Base-by-base conservation (phyloP, 2,888 invertebrate species). In the Eudasyphora cyanicolor region DNA sequence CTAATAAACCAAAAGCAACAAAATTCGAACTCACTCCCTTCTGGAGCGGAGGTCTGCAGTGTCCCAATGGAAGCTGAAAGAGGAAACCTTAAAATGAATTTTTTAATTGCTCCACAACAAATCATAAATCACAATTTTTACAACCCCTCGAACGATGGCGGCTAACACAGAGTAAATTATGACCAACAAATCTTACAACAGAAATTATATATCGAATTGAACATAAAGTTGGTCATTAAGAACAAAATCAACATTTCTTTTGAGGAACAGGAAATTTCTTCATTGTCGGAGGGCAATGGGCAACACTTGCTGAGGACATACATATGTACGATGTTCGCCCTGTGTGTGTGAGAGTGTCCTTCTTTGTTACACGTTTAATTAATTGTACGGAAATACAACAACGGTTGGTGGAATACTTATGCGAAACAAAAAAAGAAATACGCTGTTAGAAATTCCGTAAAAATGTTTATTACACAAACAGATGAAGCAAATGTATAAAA, bases 121-220 rank as follows among this genome's bases (percentile, higher is more conserved):
- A 75, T 70, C 71, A 76, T 82, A 82, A 79, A 79, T 82, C 75
- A 82, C 54, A 74, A 71, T 67, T 64, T 70, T 82, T 77, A 82
- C 60, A 74, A 42, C 14, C 74, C 14, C 42, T 7, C 57, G 8
- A 14, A 12, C 27, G 45, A 45, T 0, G 2, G 60, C 27, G 19
- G 49, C 24, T n/a, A 24, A 35, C 69, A 75, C 29, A 69, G 45
- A 69, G 45, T 19, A 67, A 70, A 27, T 29, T 24, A 17, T 17
- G 35, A 35, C 64, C 38, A 69, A 45, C 24, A 78, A 82, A 67
- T 79, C 29, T 62, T 60, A 70, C 54, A 42, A 35, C 29, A n/a
- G 12, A 54, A 76, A 76, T 71, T 51, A 78, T 78, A n/a, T n/a
- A 82, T 82, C 75, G 71, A 79, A 76, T 71, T 82, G 45, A 45